A percentile compares a stretch with the other conserved stretches of the same genome.
Conservation (phyloP, 2,888 invertebrate genomes). For the Tipula lateralis region DNA sequence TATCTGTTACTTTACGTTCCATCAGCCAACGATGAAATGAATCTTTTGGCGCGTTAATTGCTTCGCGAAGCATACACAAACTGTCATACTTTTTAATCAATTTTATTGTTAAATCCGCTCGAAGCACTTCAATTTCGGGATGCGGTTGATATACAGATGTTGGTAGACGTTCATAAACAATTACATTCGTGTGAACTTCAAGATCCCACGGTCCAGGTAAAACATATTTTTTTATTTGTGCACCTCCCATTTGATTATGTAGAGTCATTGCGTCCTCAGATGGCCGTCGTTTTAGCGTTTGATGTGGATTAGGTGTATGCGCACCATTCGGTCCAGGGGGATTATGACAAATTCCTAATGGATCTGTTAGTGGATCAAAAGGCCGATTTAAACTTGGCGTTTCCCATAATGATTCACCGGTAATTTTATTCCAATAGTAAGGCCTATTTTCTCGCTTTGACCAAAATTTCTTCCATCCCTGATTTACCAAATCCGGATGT, state of each 20-base stretch:
- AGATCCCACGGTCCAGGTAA: constrained; percentile 92
- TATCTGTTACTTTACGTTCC: constrained; percentile 88
- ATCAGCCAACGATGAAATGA: constrained; percentile 95
- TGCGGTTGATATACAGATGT: constrained; percentile 85
- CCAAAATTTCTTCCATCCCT: constrained; percentile 97
- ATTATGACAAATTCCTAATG: constrained; percentile 68
- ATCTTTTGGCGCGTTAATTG: constrained; percentile 92
- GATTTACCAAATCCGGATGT: constrained; percentile 56
- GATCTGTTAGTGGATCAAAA: constrained; percentile 89
- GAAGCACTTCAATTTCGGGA: constrained; percentile 86
- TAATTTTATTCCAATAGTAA: constrained; percentile 94
- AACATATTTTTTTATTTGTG: constrained; percentile 80
- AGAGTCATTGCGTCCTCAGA: constrained; percentile 33
- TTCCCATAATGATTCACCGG: constrained; percentile 96
- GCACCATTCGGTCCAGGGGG: constrained; percentile 51
- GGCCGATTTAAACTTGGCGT: constrained; percentile 69
- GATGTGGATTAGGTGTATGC: constrained; percentile 37
- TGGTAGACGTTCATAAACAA: constrained; percentile 72
- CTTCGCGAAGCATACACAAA: constrained; percentile 84
- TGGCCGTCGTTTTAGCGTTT: constrained; percentile 46
- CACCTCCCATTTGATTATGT: constrained; percentile 49
- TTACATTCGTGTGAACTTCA: constrained; percentile 86
- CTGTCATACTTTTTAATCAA: constrained; percentile 89
- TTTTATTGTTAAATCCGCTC: constrained; percentile 77
- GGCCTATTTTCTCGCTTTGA: constrained; percentile 91